These are phyloP conservation scores for Nyctalus aviator DNA, from an alignment of 2,797 vertebrate genomes.

Conservation along the genomic window DNA sequence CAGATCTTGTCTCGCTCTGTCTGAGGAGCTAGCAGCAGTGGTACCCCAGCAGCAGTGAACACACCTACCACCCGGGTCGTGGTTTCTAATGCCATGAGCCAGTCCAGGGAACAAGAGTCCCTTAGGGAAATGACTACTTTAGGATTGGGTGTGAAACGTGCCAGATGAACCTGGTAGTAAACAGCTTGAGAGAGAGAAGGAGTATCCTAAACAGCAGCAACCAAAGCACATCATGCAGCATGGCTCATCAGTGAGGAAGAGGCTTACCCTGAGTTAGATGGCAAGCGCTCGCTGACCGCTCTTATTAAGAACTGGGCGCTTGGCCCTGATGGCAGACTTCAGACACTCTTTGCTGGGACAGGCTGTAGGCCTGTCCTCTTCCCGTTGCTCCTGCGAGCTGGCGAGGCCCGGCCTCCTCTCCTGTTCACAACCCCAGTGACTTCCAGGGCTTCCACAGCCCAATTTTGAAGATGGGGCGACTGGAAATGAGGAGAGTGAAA, in stretches of 20 bases:
- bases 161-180: not conserved
- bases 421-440: not conserved
- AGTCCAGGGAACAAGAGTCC: not conserved
- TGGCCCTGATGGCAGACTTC: accelerated
- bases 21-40: not conserved
- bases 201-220: not conserved
- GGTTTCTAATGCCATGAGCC: not conserved
- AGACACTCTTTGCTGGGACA: too few relatives aligned
- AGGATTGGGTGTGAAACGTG: not conserved
- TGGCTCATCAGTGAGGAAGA: not conserved
- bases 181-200: not conserved
- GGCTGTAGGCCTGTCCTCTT: not conserved
- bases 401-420: constrained; percentile 30
- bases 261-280: not conserved
- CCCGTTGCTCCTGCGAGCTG: not conserved
- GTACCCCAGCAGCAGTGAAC: not conserved
- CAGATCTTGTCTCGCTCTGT: accelerated
- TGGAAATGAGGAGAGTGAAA: constrained; percentile 11
- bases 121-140: not conserved
- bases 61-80: not conserved
- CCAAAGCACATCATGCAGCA: not conserved
- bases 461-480: constrained; percentile 38
- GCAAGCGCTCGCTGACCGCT: not conserved
- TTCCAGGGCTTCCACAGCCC: not conserved
- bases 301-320: not conserved